Percentiles rank a stretch among this genome's conserved stretches.
Evolutionary conservation across 2,797 vertebrate genomes (phyloP).

Genomic region (Tragelaphus eurycerus): DNA sequence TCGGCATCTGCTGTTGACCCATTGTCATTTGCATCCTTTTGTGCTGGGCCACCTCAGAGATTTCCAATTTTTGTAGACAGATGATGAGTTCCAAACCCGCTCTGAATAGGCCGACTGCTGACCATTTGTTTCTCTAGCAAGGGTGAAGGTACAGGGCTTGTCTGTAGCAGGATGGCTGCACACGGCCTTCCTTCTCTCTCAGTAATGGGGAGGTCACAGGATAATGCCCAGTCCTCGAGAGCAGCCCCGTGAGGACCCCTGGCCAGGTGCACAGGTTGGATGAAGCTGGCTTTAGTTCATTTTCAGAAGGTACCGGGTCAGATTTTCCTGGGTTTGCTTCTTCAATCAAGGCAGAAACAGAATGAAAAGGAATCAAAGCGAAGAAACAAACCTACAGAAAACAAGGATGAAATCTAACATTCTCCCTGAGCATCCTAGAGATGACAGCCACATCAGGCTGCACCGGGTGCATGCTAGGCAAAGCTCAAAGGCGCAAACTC

Average conservation of each 20-base stretch:
- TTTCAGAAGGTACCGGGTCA: neutral
- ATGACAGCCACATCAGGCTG: neutral
- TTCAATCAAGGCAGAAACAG: neutral
- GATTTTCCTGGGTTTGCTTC: neutral
- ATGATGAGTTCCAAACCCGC: neutral
- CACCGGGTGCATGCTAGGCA: neutral
- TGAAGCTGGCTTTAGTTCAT: neutral
- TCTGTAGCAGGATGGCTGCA: neutral
- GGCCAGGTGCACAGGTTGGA: neutral
- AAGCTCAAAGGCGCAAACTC: neutral
- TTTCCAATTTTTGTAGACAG: constrained; percentile 30
- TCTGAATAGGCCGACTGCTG: constrained; percentile 54
- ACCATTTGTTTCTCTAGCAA: constrained; percentile 21
- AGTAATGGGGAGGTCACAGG: neutral
- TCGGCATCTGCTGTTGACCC: constrained; percentile 46
- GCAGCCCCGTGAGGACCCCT: neutral
- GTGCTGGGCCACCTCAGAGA: constrained; percentile 49
- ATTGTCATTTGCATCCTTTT: constrained; percentile 59
- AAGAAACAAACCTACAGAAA: constrained; percentile 10
- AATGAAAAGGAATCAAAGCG: neutral
- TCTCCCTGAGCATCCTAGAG: neutral
- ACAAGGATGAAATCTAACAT: neutral
- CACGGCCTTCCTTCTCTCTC: neutral
- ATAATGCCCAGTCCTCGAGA: neutral
- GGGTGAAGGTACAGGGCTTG: neutral